Percentiles rank a stretch among this genome's conserved stretches.
These are phyloP conservation scores for Metellina segmentata DNA, from an alignment of 2,888 invertebrate species.

Conservation along the genomic window DNA sequence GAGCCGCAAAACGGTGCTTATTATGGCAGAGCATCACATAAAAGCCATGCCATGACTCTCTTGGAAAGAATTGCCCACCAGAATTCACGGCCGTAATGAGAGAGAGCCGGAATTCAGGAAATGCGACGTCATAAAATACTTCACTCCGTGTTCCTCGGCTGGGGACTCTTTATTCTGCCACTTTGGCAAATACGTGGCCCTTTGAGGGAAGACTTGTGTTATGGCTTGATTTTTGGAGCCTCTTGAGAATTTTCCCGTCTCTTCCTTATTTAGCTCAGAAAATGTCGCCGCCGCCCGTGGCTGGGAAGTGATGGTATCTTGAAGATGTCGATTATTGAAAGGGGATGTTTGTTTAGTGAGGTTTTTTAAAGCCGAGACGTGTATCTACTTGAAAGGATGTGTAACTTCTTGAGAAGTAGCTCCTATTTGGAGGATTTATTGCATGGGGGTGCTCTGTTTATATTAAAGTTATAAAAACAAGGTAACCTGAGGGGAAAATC, in stretches of 20 bases:
- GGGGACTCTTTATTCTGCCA: slow-evolving; percentile 34
- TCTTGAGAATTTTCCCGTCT: slow-evolving; percentile 7
- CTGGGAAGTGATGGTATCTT: no score
- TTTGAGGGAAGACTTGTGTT: slow-evolving; percentile 11
- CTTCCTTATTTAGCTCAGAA: slow-evolving; percentile 44
- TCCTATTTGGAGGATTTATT: no score
- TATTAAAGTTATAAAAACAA: no score
- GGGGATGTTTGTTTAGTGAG: no score
- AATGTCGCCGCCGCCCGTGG: not conserved
- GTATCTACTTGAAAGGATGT: no score
- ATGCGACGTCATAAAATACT: slow-evolving; percentile 68
- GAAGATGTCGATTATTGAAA: no score
- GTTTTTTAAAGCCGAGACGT: no score
- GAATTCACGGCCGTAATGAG: slow-evolving; percentile 60
- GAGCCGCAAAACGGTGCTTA: slow-evolving; percentile 40
- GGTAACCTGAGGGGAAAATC: no score
- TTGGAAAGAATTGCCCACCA: slow-evolving; percentile 14
- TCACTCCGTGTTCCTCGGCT: slow-evolving; percentile 15
- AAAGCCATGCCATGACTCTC: slow-evolving; percentile 28
- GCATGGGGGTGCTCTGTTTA: no score
- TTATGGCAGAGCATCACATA: slow-evolving; percentile 32
- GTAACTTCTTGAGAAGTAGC: no score
- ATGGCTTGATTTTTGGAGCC: not conserved
- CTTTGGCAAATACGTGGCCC: slow-evolving; percentile 28
- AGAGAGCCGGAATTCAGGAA: slow-evolving; percentile 57